phyloP scores from a whole-genome alignment of 2,113 vertebrate genomes.

The Neolamprologus sp. region DNA sequence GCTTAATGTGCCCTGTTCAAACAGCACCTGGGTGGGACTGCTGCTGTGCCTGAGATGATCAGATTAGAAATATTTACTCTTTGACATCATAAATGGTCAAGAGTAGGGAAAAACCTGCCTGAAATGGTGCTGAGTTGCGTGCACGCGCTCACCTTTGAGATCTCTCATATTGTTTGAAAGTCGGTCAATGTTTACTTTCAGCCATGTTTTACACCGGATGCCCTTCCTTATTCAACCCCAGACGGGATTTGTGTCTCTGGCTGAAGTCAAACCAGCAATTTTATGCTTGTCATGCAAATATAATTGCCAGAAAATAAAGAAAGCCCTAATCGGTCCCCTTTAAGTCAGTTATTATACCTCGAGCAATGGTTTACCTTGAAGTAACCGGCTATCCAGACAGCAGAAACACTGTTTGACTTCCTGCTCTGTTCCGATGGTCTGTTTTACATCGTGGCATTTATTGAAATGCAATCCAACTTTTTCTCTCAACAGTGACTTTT shows the following conservation, averaged over 20 bases:
- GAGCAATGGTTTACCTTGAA: background rate
- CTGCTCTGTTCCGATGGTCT: background rate
- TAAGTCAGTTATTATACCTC: background rate
- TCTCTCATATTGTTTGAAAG: background rate
- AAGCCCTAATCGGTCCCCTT: background rate
- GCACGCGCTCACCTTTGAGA: background rate
- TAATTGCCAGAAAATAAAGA: background rate
- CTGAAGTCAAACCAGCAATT: background rate
- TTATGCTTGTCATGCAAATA: background rate
- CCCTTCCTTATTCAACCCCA: background rate
- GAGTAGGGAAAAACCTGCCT: background rate
- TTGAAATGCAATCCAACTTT: background rate
- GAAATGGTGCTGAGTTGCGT: background rate
- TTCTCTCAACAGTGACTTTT: background rate
- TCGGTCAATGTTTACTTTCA: background rate
- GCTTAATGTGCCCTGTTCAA: background rate
- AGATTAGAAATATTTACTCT: background rate
- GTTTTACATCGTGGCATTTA: background rate
- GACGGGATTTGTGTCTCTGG: background rate
- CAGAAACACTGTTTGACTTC: background rate
- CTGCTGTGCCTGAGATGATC: background rate
- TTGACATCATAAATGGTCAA: background rate
- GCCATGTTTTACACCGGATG: background rate
- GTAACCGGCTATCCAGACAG: background rate
- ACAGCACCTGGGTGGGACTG: background rate